Base-by-base conservation (phyloP, 2,888 invertebrate species). In the Periphyllus acericola region DNA sequence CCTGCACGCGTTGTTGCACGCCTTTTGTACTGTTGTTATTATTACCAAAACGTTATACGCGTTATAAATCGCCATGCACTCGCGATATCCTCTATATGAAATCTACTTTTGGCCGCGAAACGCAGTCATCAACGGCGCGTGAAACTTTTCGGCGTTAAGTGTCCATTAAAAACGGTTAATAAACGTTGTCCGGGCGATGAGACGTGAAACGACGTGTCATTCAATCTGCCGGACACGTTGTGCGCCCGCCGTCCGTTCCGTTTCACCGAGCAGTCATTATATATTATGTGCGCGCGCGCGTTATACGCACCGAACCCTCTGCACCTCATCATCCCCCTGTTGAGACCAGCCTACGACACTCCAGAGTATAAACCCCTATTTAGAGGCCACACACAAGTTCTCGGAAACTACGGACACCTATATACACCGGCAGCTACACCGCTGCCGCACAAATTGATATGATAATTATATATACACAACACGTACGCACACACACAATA, bases 181-280 rank as follows among this genome's bases (percentile, higher is more conserved):
- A 68, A 68, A 83, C 52, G 52, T 32, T 29, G 32, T 52, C 32
- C 0, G 71, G 71, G 71, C 34, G 52, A 83, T 34, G 83, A 52
- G 52, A 83, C 71, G 72, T 83, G 71, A 71, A 82, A 71, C 82
- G 25, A 52, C 82, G 34, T 72, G 72, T 55, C 71, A 83, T 83
- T 72, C 46, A 52, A 46, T 32, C 72, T 52, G 71, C 52, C 34
- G 82, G 66, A 40, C 36, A 60, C 25, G 55, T 19, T 25, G 21
- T 19, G 3, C 4, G 3, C 60, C 14, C 25, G 25, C 60, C 6
- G 8, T 3, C 25, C 25, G 60, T 60, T 60, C 60, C 60, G 19
- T 60, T 60, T 25, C 3, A 25, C 21, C 25, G 25, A 55, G 9
- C 4, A 25, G 32, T 78, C 21, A 78, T 55, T 32, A 78, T 32